phyloP scores from a whole-genome alignment of 2,113 vertebrate species.

The Alouatta palliata region DNA sequence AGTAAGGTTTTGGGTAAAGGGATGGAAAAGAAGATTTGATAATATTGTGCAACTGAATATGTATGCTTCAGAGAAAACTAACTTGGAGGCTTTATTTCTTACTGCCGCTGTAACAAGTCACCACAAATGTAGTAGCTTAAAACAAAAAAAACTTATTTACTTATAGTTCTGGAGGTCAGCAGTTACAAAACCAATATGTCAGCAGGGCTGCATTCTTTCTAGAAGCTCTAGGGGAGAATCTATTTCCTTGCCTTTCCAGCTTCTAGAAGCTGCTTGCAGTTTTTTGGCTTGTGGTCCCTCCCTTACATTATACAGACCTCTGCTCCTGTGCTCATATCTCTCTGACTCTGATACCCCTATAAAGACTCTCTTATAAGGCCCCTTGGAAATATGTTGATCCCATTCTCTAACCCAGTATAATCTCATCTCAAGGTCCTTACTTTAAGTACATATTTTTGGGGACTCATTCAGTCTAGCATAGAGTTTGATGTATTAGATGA shows the following conservation, averaged over 20 bases:
- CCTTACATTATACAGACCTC: background rate
- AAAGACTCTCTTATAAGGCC: background rate
- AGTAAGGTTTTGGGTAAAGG: background rate
- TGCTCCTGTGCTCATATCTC: background rate
- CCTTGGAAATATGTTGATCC: background rate
- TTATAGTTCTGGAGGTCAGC: background rate
- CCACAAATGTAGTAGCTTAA: background rate
- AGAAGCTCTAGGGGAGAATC: background rate
- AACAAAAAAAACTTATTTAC: background rate
- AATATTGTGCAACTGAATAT: background rate
- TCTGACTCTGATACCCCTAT: background rate
- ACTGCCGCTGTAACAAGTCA: background rate
- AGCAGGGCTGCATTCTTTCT: background rate
- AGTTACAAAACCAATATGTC: background rate
- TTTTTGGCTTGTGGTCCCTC: background rate
- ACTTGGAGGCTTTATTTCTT: background rate
- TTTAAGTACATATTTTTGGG: background rate
- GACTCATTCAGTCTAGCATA: background rate
- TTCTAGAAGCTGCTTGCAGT: background rate
- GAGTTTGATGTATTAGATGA: background rate
- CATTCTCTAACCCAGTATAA: background rate
- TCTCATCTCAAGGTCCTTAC: background rate
- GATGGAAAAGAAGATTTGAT: background rate
- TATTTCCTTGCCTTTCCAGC: background rate
- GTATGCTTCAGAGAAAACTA: background rate